Conservation (phyloP, 2,888 invertebrate genomes). For the Hololepta plana region DNA sequence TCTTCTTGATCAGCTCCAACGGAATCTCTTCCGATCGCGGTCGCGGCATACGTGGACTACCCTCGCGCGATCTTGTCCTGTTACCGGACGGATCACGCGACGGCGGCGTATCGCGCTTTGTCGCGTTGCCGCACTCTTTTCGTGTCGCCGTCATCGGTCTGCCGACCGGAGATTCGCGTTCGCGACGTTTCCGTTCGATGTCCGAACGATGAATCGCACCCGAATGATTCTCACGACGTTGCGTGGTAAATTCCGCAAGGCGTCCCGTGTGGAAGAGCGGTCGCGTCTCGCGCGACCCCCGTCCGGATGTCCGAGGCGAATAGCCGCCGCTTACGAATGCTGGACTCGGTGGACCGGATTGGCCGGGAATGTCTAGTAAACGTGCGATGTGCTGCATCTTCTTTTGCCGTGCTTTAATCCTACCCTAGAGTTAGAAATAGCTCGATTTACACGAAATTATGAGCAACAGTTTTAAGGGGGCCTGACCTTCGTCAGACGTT, state of each 20-base stretch:
- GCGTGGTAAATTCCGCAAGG: slow-evolving; percentile 25
- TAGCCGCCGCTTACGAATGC: slow-evolving; percentile 23
- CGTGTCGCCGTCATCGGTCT: slow-evolving; percentile 11
- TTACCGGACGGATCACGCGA: slow-evolving; percentile 19
- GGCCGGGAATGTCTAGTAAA: slow-evolving; percentile 66
- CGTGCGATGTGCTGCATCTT: slow-evolving; percentile 94
- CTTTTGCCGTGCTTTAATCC: slow-evolving; percentile 86
- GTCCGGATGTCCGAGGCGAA: slow-evolving; percentile 12
- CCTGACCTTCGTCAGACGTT: slow-evolving; percentile 56
- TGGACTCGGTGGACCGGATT: slow-evolving; percentile 29
- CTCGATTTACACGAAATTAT: slow-evolving; percentile 1
- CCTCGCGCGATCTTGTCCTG: slow-evolving; percentile 41
- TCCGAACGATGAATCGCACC: slow-evolving; percentile 24
- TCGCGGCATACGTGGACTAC: slow-evolving; percentile 52
- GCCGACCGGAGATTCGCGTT: slow-evolving; percentile 19
- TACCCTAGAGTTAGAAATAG: slow-evolving; percentile 45
- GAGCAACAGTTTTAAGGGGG: neutral
- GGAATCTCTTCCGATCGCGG: slow-evolving; percentile 68
- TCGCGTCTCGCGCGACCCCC: slow-evolving; percentile 20
- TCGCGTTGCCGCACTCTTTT: slow-evolving; percentile 2
- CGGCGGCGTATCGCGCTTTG: slow-evolving; percentile 12
- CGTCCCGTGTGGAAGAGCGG: slow-evolving; percentile 22
- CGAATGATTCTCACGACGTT: slow-evolving; percentile 24
- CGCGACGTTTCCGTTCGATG: slow-evolving; percentile 13
- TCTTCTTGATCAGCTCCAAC: slow-evolving; percentile 54